Conservation (phyloP, 2,888 invertebrate genomes). For the Cybosia mesomella region DNA sequence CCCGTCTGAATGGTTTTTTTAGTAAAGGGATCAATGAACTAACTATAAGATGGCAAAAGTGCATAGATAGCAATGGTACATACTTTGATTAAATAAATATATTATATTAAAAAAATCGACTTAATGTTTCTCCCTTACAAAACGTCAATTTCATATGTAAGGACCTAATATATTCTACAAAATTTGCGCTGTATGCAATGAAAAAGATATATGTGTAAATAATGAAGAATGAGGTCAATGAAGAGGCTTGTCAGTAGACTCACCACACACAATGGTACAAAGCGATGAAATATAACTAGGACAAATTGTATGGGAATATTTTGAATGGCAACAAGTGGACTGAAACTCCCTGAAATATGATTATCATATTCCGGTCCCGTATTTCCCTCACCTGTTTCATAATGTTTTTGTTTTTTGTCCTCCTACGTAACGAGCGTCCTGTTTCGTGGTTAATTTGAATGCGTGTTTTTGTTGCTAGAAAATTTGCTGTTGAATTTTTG, state of each 20-base stretch:
- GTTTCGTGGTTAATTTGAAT: conserved; percentile 81
- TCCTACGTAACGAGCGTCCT: conserved; percentile 78
- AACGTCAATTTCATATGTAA: too few relatives aligned
- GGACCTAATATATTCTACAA: neutral
- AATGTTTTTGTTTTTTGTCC: conserved; percentile 71
- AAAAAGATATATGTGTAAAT: conserved; percentile 38
- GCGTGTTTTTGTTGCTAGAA: conserved; percentile 75
- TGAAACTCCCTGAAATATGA: conserved; percentile 69
- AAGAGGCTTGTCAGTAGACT: conserved; percentile 31
- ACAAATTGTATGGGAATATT: conserved; percentile 55
- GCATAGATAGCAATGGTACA: too few relatives aligned
- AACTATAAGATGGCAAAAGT: too few relatives aligned
- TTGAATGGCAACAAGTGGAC: conserved; percentile 67
- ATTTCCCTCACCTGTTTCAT: conserved; percentile 72
- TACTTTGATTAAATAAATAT: too few relatives aligned
- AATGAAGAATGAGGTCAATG: conserved; percentile 43
- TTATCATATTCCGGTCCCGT: conserved; percentile 68
- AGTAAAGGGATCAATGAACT: too few relatives aligned
- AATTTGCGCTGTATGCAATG: conserved; percentile 14
- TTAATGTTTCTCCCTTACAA: too few relatives aligned
- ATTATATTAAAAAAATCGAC: too few relatives aligned
- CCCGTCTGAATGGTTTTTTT: too few relatives aligned
- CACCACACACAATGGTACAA: conserved; percentile 44
- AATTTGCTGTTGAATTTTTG: conserved; percentile 68
- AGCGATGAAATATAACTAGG: conserved; percentile 45